phyloP scores from a whole-genome alignment of 64 coral and sea anemone genomes.

The Catalaphyllia jardinei region DNA sequence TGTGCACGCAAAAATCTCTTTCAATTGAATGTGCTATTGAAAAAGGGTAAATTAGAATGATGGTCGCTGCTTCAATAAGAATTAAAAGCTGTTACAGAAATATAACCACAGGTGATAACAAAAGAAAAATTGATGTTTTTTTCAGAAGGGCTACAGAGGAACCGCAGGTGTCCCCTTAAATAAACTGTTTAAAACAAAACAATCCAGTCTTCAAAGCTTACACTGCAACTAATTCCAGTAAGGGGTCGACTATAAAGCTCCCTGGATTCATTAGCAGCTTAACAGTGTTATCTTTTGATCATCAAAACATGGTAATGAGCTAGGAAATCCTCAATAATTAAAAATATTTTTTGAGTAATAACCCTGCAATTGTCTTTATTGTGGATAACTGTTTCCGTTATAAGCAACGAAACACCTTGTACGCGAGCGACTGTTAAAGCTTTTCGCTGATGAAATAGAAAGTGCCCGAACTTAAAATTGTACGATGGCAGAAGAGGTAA shows the following conservation, averaged over 20 bases:
- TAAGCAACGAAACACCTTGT: background rate
- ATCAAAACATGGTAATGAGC: background rate
- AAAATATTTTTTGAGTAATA: background rate
- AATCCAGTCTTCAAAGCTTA: background rate
- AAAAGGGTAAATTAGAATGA: too few species aligned
- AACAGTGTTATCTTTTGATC: background rate
- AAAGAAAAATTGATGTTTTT: background rate
- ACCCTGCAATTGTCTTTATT: background rate
- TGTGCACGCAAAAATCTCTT: too few species aligned
- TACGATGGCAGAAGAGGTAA: conserved; percentile 19
- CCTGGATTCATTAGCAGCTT: background rate
- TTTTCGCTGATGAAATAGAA: background rate
- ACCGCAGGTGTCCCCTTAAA: background rate
- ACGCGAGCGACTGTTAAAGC: background rate
- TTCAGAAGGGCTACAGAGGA: background rate
- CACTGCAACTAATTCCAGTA: background rate
- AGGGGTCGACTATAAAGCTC: background rate
- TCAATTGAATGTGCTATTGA: too few species aligned
- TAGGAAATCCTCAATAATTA: conserved; percentile 15
- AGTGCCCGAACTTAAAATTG: background rate
- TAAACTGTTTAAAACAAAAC: background rate
- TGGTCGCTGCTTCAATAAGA: too few species aligned
- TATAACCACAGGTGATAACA: background rate
- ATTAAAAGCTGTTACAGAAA: too few species aligned
- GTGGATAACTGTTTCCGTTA: background rate